Evolutionary conservation across 1,140 invertebrate species (phyloP), one percentile per base, ranked within the genome.

Genomic region (Ips typographus): DNA sequence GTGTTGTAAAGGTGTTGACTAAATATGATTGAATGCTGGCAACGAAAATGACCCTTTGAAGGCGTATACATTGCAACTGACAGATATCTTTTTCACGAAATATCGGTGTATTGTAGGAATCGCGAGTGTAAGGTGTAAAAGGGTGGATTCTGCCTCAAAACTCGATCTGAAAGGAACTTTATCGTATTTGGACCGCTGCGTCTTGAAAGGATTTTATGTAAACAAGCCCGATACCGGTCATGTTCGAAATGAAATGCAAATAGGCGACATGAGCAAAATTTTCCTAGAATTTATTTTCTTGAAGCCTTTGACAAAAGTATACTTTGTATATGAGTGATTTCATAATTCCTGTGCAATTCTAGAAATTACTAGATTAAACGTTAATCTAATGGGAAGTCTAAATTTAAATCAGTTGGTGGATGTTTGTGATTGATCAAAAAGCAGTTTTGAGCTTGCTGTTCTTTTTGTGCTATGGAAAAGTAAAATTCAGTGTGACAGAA

Each of bases 1-100:
- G 57, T 60, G 65, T 43, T 60, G 58, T 38, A 36, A 38, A 68
- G 58, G 7, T 64, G 51, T 64, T 51, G 47, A 52, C 51, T 52
- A 38, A 4, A 4, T 61, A 1, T 64, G 49, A 64, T n/a, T 56
- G 22, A 56, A 56, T 8, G 44, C 53, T 3, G 4, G n/a, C 38
- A 56, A 36, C 37, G 44, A 22, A 2, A 49, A 3, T 2, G 22
- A 49, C 44, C 3, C 22, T 22, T 3, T 1, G 1, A 3, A 49
- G 44, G 44, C 6, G 1, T 49, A 49, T 49, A 22, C 22, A 49
- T 49, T 49, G 22, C 7, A 49, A 49, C 44, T 22, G 44, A 49
- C 44, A 49, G 6, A 49, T 49, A 8, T 49, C 7, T 1, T 8
- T 6, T 1, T 49, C 22, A 49, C 22, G 22, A 49, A 22, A 49